Evolutionary conservation across 2,888 invertebrate species (phyloP), one percentile per base, ranked within the genome.

Genomic region (Anticlea derivata): DNA sequence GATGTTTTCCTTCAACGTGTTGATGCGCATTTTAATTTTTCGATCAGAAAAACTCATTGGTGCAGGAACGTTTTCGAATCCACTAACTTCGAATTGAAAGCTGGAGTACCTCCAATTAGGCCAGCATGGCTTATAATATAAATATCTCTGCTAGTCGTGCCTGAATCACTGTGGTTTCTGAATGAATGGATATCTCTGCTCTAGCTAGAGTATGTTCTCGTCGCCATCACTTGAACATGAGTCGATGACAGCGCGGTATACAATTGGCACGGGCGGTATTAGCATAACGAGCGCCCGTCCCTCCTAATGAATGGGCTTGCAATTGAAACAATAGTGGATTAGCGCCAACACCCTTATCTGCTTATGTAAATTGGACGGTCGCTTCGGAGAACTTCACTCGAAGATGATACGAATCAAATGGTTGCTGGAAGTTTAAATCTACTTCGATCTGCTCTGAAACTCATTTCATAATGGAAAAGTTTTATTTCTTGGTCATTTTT

Each of bases 311-410:
- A 86, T 81, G 75, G 84, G 70, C 79, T 74, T 74, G 83, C 82
- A 80, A 85, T 83, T 85, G 84, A 85, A 85, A 85, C 84, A 81
- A 80, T 80, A 78, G 78, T 78, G 80, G 77, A 81, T 82, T 82
- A 82, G 67, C 74, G 70, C 73, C 79, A 71, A 75, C 75, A 70
- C 73, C 70, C 75, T 78, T 78, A 80, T 77, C 80, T 74, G 70
- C 70, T 78, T 77, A 78, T 79, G 78, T 70, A 78, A 78, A 79
- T 76, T 44, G 35, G 31, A 31, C 48, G 40, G 48, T 43, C 46
- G 46, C 44, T 47, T 12, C 20, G 10, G 26, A 31, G 43, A 50
- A 55, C 55, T 48, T 31, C 33, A 33, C 40, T 41, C 20, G 31
- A 40, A 48, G 47, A 55, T 55, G 50, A 47, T 46, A 43, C 54